These are phyloP conservation scores for Pseudolaguvia tuberculata DNA, from an alignment of 2,113 vertebrate genomes.

Conservation along the genomic window DNA sequence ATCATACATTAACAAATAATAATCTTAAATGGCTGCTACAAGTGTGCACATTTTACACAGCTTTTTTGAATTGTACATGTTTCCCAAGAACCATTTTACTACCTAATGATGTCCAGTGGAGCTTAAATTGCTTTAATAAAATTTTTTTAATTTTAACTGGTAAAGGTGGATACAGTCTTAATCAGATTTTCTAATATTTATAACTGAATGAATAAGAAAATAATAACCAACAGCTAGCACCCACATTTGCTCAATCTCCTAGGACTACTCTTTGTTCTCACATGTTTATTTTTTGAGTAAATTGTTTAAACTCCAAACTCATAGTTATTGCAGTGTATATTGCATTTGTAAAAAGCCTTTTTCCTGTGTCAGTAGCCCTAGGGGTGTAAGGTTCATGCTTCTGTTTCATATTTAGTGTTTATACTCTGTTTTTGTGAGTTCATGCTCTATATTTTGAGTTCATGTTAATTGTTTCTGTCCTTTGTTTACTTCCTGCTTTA, in stretches of 20 bases:
- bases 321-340: not conserved
- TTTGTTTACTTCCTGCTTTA: no score
- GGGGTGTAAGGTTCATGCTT: no score
- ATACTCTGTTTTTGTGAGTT: no score
- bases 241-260: not conserved
- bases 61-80: not conserved
- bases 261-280: not conserved
- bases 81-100: not conserved
- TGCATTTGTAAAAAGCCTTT: no score
- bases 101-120: not conserved
- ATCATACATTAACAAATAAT: conserved; percentile 1
- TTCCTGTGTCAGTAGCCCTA: no score
- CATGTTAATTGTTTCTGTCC: no score
- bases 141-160: not conserved
- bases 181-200: not conserved
- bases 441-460: no score
- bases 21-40: not conserved
- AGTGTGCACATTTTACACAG: not conserved
- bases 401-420: no score
- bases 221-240: not conserved
- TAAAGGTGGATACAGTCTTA: not conserved
- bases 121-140: not conserved
- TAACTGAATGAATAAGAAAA: not conserved
- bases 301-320: not conserved
- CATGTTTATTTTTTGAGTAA: not conserved